phyloP scores from a whole-genome alignment of 2,888 invertebrate species.

The Tuberolachnus salignus region DNA sequence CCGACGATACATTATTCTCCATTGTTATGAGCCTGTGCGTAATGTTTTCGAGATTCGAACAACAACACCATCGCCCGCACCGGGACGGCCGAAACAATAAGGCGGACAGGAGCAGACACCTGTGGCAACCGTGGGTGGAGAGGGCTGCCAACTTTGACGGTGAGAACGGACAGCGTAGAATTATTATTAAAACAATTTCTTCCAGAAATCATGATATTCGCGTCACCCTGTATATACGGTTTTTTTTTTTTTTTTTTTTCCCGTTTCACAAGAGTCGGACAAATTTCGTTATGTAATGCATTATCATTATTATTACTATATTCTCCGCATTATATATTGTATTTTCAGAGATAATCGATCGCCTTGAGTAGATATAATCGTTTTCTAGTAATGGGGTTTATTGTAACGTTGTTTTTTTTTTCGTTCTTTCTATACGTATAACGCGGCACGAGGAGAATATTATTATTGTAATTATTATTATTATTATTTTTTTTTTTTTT shows the following conservation, averaged over 20 bases:
- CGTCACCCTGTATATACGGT: too few species aligned
- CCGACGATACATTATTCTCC: too few species aligned
- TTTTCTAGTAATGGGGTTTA: neutral
- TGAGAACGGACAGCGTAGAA: neutral
- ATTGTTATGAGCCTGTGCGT: constrained; percentile 41
- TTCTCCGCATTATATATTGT: neutral
- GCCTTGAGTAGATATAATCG: neutral
- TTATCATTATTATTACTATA: neutral
- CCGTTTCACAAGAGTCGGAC: too few species aligned
- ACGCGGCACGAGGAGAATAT: too few species aligned
- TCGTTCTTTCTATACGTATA: too few species aligned
- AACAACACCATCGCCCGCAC: constrained; percentile 1
- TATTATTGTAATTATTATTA: too few species aligned
- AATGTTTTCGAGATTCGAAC: constrained; percentile 42
- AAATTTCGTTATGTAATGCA: constrained; percentile 10
- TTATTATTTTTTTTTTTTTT: too few species aligned
- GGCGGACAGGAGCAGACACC: constrained; percentile 49
- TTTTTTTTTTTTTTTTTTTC: too few species aligned
- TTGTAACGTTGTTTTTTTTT: too few species aligned
- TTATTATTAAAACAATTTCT: too few species aligned
- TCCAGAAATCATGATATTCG: too few species aligned
- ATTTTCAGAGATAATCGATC: constrained; percentile 29
- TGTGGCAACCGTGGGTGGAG: constrained; percentile 55
- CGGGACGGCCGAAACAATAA: constrained; percentile 58
- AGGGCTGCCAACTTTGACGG: constrained; percentile 35